A percentile compares a stretch with the other conserved stretches of the same genome.
Evolutionary conservation across 2,113 vertebrate genomes (phyloP).

Genomic region (Callithrix jacchus): DNA sequence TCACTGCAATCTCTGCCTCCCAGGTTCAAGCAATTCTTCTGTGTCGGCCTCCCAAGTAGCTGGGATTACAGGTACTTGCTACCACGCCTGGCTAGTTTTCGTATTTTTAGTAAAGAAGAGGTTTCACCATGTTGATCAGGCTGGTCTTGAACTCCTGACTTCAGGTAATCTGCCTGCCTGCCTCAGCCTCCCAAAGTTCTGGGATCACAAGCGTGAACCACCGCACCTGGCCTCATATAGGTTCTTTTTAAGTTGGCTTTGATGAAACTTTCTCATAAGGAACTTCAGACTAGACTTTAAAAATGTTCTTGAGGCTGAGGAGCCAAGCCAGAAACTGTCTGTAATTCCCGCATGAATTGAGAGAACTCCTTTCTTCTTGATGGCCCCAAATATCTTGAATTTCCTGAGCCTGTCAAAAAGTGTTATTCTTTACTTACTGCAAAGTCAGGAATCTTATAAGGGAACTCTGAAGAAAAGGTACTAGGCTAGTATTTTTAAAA

Average conservation of each 20-base stretch:
- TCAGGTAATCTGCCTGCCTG: no score
- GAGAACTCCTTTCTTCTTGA: background rate
- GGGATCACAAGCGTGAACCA: no score
- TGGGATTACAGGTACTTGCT: no score
- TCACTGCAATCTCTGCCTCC: no score
- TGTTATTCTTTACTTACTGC: background rate
- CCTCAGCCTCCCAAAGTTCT: no score
- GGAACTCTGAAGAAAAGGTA: background rate
- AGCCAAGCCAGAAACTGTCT: background rate
- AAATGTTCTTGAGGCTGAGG: background rate
- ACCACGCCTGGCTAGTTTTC: no score
- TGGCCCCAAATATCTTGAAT: background rate
- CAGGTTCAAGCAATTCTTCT: no score
- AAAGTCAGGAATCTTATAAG: background rate
- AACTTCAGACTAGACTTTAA: background rate
- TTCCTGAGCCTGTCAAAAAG: background rate
- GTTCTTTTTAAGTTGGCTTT: background rate
- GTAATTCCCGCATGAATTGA: background rate
- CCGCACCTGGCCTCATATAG: background rate
- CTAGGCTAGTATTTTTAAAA: background rate
- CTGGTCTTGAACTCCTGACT: no score
- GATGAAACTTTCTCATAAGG: background rate
- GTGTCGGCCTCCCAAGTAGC: no score
- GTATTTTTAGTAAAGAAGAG: no score
- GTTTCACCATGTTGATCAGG: no score